Base-by-base conservation (phyloP, 2,113 vertebrate species). In the Callospermophilus lateralis region DNA sequence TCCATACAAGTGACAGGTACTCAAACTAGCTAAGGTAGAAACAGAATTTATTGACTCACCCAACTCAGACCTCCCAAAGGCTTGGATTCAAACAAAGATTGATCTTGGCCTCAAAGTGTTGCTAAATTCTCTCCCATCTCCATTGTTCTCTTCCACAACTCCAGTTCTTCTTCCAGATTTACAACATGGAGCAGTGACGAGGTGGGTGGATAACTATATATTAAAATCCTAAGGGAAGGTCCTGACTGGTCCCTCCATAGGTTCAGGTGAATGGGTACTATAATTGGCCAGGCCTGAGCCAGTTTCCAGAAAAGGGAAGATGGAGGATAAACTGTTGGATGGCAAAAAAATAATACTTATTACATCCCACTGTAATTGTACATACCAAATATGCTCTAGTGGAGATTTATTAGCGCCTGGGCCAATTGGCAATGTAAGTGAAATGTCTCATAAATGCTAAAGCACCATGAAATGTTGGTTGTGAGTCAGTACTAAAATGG, bases 391-490 rank as follows among this genome's bases (percentile, higher is more conserved):
- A 39, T 20, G 70, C 79, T 93, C 28, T n/a, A 39, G 78, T 10
- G 68, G 76, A 89, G 95, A 91, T 93, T 93, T 95, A 96, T 83
- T 68, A 92, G 73, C 28, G 42, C 83, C 45, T 76, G 20, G 63
- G 86, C 68, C 94, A 84, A 89, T 79, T 96, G 94, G 91, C 93
- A 91, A 32, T 8, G 8, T 84, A 80, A 79, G 94, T 80, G 24
- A 92, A 96, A 80, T 65, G 81, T 83, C 93, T 93, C 96, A 78
- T 97, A 96, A 96, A 96, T 83, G 94, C 94, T 93, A 84, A 94
- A 74, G 86, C 89, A 78, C 93, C 51, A 53, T 92, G 92, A 97
- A 93, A 96, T 89, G 97, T 72, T 86, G 86, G 88, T 96, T 74
- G 94, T 95, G 94, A 96, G 87, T 93, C 96, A 90, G 70, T 77